Conservation (phyloP, 2,888 invertebrate species). For the Encarsia formosa region DNA sequence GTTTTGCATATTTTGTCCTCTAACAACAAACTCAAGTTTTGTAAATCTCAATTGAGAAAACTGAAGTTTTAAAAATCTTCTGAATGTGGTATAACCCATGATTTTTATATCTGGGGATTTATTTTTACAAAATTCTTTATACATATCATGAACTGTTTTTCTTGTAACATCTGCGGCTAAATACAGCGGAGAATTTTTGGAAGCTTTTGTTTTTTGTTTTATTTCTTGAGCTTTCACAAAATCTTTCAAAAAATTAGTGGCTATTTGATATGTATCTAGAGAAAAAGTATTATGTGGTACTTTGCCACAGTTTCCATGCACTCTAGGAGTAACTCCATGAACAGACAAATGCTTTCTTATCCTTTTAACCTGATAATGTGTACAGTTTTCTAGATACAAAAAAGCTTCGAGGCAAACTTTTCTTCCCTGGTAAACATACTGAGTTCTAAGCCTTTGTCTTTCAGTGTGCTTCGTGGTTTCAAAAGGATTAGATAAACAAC, state of each 20-base stretch:
- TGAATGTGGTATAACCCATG: slow-evolving; percentile 77
- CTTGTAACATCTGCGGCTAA: slow-evolving; percentile 59
- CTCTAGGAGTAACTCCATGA: slow-evolving; percentile 72
- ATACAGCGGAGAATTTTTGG: slow-evolving; percentile 55
- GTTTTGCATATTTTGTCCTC: slow-evolving; percentile 29
- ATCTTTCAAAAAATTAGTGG: slow-evolving; percentile 71
- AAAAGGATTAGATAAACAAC: slow-evolving; percentile 68
- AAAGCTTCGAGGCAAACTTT: slow-evolving; percentile 76
- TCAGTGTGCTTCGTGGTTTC: slow-evolving; percentile 70
- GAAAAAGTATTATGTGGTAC: slow-evolving; percentile 78
- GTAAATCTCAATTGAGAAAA: slow-evolving; percentile 73
- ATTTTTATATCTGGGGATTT: slow-evolving; percentile 67
- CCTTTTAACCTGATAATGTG: slow-evolving; percentile 72
- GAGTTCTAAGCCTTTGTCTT: slow-evolving; percentile 66
- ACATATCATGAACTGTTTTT: slow-evolving; percentile 71
- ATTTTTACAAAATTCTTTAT: slow-evolving; percentile 69
- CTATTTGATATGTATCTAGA: slow-evolving; percentile 72
- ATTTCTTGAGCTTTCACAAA: slow-evolving; percentile 65
- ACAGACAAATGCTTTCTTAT: slow-evolving; percentile 75
- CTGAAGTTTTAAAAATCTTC: slow-evolving; percentile 77
- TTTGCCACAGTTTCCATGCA: slow-evolving; percentile 76
- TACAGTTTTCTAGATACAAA: slow-evolving; percentile 74
- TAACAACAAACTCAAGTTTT: slow-evolving; percentile 52
- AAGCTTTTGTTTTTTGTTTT: slow-evolving; percentile 54
- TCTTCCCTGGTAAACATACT: slow-evolving; percentile 74